A percentile compares a stretch with the other conserved stretches of the same genome.
Conservation (phyloP, 1,140 invertebrate species). For the Eufriesea mexicana region DNA sequence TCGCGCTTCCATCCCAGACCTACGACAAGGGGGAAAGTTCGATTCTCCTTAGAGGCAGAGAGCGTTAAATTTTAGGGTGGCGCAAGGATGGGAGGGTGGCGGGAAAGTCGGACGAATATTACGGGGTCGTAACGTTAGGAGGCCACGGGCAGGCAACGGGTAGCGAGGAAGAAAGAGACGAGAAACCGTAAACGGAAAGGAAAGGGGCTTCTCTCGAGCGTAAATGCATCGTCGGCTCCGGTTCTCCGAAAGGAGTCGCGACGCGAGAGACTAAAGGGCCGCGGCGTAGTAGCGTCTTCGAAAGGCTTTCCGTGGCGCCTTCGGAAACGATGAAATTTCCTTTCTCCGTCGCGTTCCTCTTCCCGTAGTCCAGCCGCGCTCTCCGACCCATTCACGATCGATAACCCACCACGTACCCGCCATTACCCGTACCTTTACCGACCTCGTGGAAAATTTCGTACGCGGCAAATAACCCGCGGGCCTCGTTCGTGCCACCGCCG, state of each 20-base stretch:
- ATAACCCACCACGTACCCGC: constrained; percentile 52
- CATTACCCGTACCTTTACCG: constrained; percentile 40
- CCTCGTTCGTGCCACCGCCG: constrained; percentile 6
- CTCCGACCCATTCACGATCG: constrained; percentile 48
- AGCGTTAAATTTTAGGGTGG: constrained; percentile 68
- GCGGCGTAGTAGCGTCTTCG: background rate
- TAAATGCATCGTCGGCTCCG: constrained; percentile 42
- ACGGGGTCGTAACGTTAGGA: constrained; percentile 64
- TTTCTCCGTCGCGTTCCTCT: constrained; percentile 27
- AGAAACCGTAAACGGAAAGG: background rate
- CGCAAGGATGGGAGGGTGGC: constrained; percentile 58
- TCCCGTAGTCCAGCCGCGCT: constrained; percentile 19
- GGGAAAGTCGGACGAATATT: constrained; percentile 75
- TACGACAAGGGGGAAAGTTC: constrained; percentile 3
- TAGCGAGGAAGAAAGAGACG: background rate
- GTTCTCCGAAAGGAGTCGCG: constrained; percentile 2
- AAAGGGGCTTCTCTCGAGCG: constrained; percentile 13
- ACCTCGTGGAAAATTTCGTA: constrained; percentile 49
- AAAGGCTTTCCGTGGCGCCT: background rate
- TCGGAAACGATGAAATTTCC: constrained; percentile 48
- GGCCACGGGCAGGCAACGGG: background rate
- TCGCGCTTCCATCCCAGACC: background rate
- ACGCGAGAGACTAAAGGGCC: constrained; percentile 1
- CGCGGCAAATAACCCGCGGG: constrained; percentile 41
- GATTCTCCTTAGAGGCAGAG: constrained; percentile 11